Evolutionary conservation across 2,113 vertebrate species (phyloP), one percentile per base, ranked within the genome.

Genomic region (Hippolais icterina): DNA sequence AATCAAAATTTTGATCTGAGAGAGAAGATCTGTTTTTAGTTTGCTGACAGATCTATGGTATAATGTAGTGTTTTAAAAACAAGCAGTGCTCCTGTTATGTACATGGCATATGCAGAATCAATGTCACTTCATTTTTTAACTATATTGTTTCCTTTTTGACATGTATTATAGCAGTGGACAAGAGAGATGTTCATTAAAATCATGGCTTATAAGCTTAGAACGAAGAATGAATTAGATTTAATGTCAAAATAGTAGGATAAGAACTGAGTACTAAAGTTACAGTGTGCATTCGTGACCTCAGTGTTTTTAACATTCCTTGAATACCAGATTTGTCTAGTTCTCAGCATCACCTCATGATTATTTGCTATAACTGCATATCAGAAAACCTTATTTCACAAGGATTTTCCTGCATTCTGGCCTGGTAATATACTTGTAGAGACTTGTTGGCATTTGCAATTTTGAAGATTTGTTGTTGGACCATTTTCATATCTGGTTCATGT

Each of bases 351-450:
- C 88, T 94, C 95, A 93, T 97, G 94, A 97, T 87, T 92, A 89
- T 95, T 97, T 11, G 57, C 94, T 97, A 94, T 95, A 96, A 95
- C 87, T 50, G 25, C 96, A 97, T 97, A 95, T 93, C 96, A 97
- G 83, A 92, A 97, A 97, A 96, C 81, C 68, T 94, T 96, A 91
- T 93, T 97, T 97, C 94, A 97, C 91, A 95, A 85, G 81, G 80
- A 87, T 96, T 95, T 92, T 89, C 92, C 91, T 97, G 92, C 88
- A 29, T 87, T 94, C 77, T 97, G 92, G 46, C 94, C 54, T 39
- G 68, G 68, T 83, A 81, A 94, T 90, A 70, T 89, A 91, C 90
- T 95, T 93, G 75, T 66, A 82, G 85, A 88, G 93, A 86, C 90
- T 92, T 93, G 93, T 80, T 96, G 94, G 90, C 85, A 83, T 94